These are phyloP conservation scores for Amblyjoppa proteus DNA, from an alignment of 2,888 invertebrate species.

Conservation along the genomic window DNA sequence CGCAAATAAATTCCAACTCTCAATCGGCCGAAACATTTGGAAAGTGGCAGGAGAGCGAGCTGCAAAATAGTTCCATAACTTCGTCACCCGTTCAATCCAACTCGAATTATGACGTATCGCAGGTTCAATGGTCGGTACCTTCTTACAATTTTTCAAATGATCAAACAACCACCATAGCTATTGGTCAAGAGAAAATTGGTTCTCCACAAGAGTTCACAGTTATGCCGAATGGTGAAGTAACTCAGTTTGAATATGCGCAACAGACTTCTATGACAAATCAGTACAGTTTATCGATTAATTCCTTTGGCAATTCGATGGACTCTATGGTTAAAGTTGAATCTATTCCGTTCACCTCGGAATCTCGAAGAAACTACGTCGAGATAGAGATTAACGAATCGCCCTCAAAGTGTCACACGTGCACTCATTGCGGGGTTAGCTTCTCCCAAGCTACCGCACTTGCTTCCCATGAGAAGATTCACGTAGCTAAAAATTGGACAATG, in stretches of 20 bases:
- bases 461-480: constrained; percentile 82
- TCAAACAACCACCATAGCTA: constrained; percentile 69
- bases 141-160: constrained; percentile 77
- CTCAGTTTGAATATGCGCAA: constrained; percentile 79
- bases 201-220: constrained; percentile 81
- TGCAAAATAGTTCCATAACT: constrained; percentile 70
- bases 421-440: constrained; percentile 84
- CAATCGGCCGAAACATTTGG: constrained; percentile 70
- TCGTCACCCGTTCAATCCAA: constrained; percentile 74
- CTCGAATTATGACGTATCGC: constrained; percentile 78
- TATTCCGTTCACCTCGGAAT: constrained; percentile 65
- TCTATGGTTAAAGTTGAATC: constrained; percentile 77
- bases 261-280: constrained; percentile 75
- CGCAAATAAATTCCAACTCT: constrained; percentile 61
- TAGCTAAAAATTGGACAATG: constrained; percentile 74
- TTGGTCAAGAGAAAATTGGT: constrained; percentile 77
- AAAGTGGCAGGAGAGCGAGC: constrained; percentile 76
- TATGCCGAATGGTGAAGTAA: constrained; percentile 80
- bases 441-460: constrained; percentile 84
- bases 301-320: constrained; percentile 72
- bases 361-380: constrained; percentile 71
- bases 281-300: constrained; percentile 77
- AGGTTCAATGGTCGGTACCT: constrained; percentile 81
- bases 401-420: constrained; percentile 83
- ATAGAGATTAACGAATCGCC: constrained; percentile 67